Base-by-base conservation (phyloP, 1,140 invertebrate species). In the Orius laevigatus region DNA sequence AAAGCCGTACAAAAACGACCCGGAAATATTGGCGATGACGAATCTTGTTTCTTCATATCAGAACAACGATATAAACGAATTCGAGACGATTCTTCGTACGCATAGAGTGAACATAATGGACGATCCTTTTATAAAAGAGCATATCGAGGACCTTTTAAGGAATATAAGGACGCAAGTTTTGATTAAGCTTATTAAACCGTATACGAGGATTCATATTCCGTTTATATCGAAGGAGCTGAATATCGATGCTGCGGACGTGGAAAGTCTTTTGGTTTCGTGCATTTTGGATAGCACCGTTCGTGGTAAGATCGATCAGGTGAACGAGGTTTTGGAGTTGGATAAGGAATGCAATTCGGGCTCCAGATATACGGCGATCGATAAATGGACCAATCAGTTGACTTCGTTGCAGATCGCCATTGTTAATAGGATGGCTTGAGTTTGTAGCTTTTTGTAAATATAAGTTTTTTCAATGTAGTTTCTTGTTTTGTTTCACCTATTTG, bases 1-100 rank as follows among this genome's bases (percentile, higher is more conserved):
- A 0, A 99, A 98, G 64, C 93, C 96, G 0, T 98, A 98, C 61
- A 97, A 97, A 69, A 98, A 98, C 66, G 94, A 99, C 70, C 90
- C 93, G 4, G 95, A 99, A 72, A 98, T 99, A 59, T 69, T 98
- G 48, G 95, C 95, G 1, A 98, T 99, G 93, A 99, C 95, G 5
- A 96, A 98, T 68, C 72, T 99, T 57, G 94, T 99, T 11, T 87
- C 86, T 63, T 90, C 94, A 14, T 98, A 98, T 67, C 94, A 99
- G 66, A 96, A 96, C 65, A 97, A 98, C 67, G 93, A 98, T 66
- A 98, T 98, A 49, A 91, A 93, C 63, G 89, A 94, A 56, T 99
- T 99, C 72, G 95, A 98, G 69, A 81, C 84, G 52, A 98, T 98
- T 58, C 66, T 99, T 40, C 86, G 91, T 61, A 81, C 85, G 60